Conservation (phyloP, 2,797 vertebrate genomes). For the Chrysolophus pictus region DNA sequence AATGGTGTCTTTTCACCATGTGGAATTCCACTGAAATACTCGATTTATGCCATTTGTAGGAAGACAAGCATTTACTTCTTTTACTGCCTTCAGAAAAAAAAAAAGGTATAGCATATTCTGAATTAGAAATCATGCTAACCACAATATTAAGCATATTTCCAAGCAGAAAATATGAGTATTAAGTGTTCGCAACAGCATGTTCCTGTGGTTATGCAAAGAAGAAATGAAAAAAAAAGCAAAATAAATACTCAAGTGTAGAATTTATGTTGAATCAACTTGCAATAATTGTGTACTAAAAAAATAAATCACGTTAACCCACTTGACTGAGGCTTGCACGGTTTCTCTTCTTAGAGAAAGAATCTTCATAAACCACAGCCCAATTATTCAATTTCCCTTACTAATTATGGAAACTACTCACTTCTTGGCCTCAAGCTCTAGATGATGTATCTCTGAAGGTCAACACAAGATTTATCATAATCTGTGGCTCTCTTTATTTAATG, state of each 20-base stretch:
- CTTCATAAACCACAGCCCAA: conserved; percentile 68
- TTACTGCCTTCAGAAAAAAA: conserved; percentile 2
- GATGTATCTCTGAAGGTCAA: conserved; percentile 69
- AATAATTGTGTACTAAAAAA: conserved; percentile 64
- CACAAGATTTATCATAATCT: conserved; percentile 69
- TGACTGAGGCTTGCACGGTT: conserved; percentile 63
- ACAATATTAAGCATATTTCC: conserved; percentile 22
- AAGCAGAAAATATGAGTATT: conserved; percentile 27
- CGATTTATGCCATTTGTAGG: neutral
- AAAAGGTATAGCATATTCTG: neutral
- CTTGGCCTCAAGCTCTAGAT: conserved; percentile 72
- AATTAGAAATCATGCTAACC: conserved; percentile 23
- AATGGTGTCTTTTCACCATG: conserved; percentile 1
- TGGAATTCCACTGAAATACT: conserved; percentile 34
- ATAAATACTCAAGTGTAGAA: conserved; percentile 53
- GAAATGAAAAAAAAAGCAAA: neutral
- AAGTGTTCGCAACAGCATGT: neutral
- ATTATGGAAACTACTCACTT: conserved; percentile 77
- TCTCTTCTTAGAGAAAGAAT: conserved; percentile 55
- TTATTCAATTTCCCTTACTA: conserved; percentile 78
- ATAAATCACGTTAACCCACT: conserved; percentile 69
- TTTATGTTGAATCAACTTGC: conserved; percentile 57
- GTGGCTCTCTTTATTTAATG: conserved; percentile 66
- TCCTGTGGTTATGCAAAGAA: neutral
- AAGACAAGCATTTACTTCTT: conserved; percentile 22